Evolutionary conservation across 2,888 invertebrate species (phyloP), one percentile per base, ranked within the genome.

Genomic region (Barypeithes pellucidus): DNA sequence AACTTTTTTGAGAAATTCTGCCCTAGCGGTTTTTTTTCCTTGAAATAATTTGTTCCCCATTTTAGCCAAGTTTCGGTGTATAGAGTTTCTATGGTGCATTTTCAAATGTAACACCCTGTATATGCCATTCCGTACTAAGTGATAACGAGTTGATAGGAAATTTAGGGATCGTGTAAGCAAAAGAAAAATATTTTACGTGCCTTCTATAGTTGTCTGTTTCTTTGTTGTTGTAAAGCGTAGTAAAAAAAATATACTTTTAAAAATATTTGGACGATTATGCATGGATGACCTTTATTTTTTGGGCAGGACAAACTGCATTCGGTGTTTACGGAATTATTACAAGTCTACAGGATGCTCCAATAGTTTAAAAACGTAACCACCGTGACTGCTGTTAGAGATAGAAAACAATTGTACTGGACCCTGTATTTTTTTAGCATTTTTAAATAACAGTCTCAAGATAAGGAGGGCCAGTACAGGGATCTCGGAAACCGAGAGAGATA

Each of bases 121-220:
- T 62, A 72, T 45, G 54, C 70, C 79, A 79, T 79, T 79, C 78
- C 79, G 74, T 78, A 75, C 76, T 79, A 77, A 76, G 77, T 77
- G 73, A 78, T 79, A 77, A 50, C 12, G 22, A 36, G 20, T 11
- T 43, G 14, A 45, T 62, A 43, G 29, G 5, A 16, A 18, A 18
- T 33, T 47, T 57, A 57, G 54, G 33, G 24, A 57, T 33, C 12
- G 33, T 57, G 24, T 57, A 57, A 57, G 33, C 33, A 33, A 57
- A 57, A 5, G 33, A 16, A 16, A 72, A 78, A 75, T 73, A 76
- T 76, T 75, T 78, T 80, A 80, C 67, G 80, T 80, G 80, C 80
- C 80, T 80, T 80, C 76, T 77, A 72, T 66, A 72, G 66, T 72
- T 72, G 71, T 66, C 66, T 29, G 66, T 60, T 67, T 60, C 16